These are phyloP conservation scores for Harlomillsia oculata DNA, from an alignment of 1,140 invertebrate genomes.

Conservation along the genomic window DNA sequence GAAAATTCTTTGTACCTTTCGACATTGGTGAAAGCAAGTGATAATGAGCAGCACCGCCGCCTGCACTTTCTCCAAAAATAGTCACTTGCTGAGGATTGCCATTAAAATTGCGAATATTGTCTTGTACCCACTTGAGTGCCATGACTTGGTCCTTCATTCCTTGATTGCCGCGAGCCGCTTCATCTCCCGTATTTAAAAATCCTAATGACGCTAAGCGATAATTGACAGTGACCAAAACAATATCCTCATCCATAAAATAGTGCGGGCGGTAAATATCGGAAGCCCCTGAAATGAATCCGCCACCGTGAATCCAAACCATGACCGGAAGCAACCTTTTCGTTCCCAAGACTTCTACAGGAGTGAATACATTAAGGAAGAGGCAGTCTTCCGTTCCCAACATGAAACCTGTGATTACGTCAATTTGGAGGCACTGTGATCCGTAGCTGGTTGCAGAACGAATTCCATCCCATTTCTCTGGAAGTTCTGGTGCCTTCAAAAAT, in stretches of 20 bases:
- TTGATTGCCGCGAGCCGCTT: constrained; percentile 43
- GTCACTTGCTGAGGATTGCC: constrained; percentile 62
- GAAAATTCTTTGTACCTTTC: neutral
- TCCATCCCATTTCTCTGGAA: constrained; percentile 40
- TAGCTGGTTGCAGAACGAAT: constrained; percentile 41
- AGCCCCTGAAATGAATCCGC: constrained; percentile 43
- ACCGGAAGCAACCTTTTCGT: constrained; percentile 1
- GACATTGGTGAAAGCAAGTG: constrained; percentile 1
- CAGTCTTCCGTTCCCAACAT: constrained; percentile 46
- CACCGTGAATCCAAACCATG: constrained; percentile 15
- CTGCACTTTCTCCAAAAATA: constrained; percentile 57
- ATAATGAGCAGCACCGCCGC: constrained; percentile 38
- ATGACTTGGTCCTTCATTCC: constrained; percentile 44
- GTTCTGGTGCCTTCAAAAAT: constrained; percentile 37
- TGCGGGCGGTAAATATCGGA: constrained; percentile 45
- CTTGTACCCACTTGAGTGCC: constrained; percentile 10
- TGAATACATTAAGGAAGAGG: constrained; percentile 51
- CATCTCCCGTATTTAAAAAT: constrained; percentile 42
- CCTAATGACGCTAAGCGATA: constrained; percentile 52
- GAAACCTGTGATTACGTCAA: constrained; percentile 13
- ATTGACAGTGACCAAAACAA: constrained; percentile 54
- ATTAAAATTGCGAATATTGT: constrained; percentile 47
- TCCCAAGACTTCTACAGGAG: constrained; percentile 38
- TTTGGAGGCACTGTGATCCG: constrained; percentile 41
- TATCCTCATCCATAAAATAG: constrained; percentile 51